Percentiles rank a stretch among this genome's conserved stretches.
Evolutionary conservation across 2,888 invertebrate genomes (phyloP).

Genomic region (Hermaeophaga mercurialis): DNA sequence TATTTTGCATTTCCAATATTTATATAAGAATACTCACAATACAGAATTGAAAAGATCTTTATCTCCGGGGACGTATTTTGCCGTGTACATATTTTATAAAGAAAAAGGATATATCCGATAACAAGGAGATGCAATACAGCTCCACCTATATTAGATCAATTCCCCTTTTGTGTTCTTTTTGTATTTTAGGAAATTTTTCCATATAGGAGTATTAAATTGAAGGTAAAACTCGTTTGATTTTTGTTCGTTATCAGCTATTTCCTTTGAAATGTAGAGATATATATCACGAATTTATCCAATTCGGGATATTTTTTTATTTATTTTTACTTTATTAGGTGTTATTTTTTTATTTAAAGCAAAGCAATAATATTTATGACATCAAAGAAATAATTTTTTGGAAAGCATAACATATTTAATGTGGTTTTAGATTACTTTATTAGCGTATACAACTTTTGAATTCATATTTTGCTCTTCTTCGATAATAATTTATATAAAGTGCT

Average conservation of each 20-base stretch:
- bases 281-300: too few species aligned
- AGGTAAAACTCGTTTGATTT: background rate
- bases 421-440: too few species aligned
- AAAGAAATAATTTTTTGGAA: too few species aligned
- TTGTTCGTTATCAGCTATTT: background rate
- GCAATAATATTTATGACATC: too few species aligned
- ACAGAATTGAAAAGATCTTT: conserved; percentile 1
- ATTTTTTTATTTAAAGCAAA: too few species aligned
- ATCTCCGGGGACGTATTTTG: conserved; percentile 10
- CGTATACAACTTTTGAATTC: too few species aligned
- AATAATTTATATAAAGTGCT: too few species aligned
- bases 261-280: background rate
- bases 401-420: too few species aligned
- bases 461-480: too few species aligned
- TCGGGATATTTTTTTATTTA: too few species aligned
- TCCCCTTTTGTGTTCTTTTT: background rate
- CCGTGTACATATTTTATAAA: background rate
- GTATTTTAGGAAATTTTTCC: background rate
- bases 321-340: too few species aligned
- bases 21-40: conserved; percentile 12
- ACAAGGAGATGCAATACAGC: conserved; percentile 21
- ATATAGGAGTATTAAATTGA: background rate
- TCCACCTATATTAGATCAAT: conserved; percentile 34
- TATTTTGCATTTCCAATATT: background rate
- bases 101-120: background rate